phyloP scores from a whole-genome alignment of 2,888 invertebrate genomes.

The Archips xylosteana region DNA sequence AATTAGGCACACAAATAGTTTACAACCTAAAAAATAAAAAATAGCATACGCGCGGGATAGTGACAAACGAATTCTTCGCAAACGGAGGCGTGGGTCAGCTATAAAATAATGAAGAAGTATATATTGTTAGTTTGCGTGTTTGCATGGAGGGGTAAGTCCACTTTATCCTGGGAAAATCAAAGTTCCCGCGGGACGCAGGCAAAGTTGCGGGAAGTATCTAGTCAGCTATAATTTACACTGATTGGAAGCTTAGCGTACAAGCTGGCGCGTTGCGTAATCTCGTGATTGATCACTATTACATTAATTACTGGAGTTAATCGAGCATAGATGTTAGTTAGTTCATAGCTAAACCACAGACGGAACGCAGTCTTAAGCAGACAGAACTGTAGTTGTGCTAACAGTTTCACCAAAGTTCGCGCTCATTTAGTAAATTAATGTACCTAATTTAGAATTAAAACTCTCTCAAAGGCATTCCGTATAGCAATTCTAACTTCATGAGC shows the following conservation, averaged over 20 bases:
- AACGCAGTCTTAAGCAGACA: not conserved
- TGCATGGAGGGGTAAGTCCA: no score
- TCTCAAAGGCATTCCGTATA: not conserved
- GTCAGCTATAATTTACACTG: not conserved
- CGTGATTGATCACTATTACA: not conserved
- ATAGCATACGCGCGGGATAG: no score
- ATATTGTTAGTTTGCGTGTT: no score
- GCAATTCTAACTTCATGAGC: not conserved
- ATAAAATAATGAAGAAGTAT: no score
- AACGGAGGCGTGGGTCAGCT: no score
- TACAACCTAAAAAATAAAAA: no score
- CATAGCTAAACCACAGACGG: not conserved
- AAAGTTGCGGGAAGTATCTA: no score
- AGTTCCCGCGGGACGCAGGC: not conserved
- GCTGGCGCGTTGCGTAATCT: not conserved
- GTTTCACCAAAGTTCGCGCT: not conserved
- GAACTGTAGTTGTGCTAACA: not conserved
- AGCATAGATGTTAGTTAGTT: conserved; percentile 1
- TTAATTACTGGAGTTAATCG: conserved; percentile 23
- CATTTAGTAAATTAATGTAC: not conserved
- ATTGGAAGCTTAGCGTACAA: not conserved
- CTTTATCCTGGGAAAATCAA: not conserved
- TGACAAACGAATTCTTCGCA: no score
- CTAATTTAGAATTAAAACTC: not conserved
- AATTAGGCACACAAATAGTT: no score